Percentiles rank a stretch among this genome's conserved stretches.
Evolutionary conservation across 53 echinoderm and acorn worm genomes (phyloP).

Genomic region (Glandiceps talaboti): DNA sequence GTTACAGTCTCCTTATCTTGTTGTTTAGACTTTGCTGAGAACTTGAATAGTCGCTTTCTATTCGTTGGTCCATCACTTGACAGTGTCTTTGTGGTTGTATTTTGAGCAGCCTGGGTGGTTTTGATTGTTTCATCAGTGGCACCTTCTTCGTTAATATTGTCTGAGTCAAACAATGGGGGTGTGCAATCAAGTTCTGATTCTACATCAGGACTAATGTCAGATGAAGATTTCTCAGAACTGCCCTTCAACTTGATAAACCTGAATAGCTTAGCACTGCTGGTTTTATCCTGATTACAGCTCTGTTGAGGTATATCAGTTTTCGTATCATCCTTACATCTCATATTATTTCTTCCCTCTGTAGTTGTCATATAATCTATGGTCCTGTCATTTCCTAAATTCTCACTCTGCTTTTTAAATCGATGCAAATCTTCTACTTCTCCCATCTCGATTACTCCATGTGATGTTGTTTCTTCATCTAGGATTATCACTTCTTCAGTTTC

Average conservation of each 20-base stretch:
- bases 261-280: background rate
- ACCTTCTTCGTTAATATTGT: background rate
- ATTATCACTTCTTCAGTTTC: slow-evolving; percentile 3
- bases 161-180: background rate
- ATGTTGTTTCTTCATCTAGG: no score
- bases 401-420: no score
- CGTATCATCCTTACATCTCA: no score
- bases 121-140: no score
- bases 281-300: background rate
- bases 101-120: background rate
- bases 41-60: background rate
- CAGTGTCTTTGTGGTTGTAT: background rate
- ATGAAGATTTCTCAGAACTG: background rate
- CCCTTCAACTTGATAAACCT: background rate
- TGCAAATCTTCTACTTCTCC: no score
- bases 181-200: background rate
- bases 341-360: no score
- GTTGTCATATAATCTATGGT: no score
- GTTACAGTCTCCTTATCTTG: background rate
- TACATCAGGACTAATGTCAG: background rate
- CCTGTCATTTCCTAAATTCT: no score
- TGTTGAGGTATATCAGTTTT: no score
- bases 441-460: no score
- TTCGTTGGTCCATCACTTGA: background rate
- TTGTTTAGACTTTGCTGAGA: background rate